Percentiles rank a stretch among this genome's conserved stretches.
Conservation (phyloP, 2,888 invertebrate genomes). For the Caenorhabditis macrosperma region DNA sequence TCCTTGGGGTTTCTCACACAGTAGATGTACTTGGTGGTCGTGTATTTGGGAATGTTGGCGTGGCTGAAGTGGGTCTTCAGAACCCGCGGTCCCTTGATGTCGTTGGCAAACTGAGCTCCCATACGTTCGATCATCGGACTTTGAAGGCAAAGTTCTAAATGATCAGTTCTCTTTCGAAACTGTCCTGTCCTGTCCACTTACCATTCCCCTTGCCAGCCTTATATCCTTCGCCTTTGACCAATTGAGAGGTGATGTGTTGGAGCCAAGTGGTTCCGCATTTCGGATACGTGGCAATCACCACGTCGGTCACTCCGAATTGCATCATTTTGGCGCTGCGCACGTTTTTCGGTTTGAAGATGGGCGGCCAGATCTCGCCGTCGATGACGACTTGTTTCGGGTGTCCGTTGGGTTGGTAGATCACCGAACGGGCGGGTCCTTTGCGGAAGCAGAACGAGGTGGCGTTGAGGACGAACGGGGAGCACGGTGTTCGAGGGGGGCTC, state of each 20-base stretch:
- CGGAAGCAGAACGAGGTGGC: slow-evolving; percentile 66
- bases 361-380: slow-evolving; percentile 80
- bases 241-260: slow-evolving; percentile 78
- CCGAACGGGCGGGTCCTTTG: slow-evolving; percentile 66
- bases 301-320: slow-evolving; percentile 71
- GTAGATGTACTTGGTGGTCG: slow-evolving; percentile 78
- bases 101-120: slow-evolving; percentile 75
- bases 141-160: slow-evolving; percentile 76
- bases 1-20: slow-evolving; percentile 79
- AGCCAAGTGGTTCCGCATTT: slow-evolving; percentile 80
- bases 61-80: slow-evolving; percentile 78
- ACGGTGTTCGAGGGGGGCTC: slow-evolving; percentile 62
- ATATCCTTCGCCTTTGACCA: slow-evolving; percentile 67
- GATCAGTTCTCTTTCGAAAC: slow-evolving; percentile 1
- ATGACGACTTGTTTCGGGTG: slow-evolving; percentile 78
- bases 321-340: slow-evolving; percentile 76
- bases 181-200: neutral
- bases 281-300: slow-evolving; percentile 80
- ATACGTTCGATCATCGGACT: slow-evolving; percentile 79
- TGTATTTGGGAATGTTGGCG: slow-evolving; percentile 74
- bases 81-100: slow-evolving; percentile 73
- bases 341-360: slow-evolving; percentile 76
- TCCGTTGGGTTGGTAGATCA: slow-evolving; percentile 73
- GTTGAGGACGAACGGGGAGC: slow-evolving; percentile 67
- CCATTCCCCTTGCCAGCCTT: slow-evolving; percentile 67